Conservation (phyloP, 2,888 invertebrate genomes). For the Nomada fucata region DNA sequence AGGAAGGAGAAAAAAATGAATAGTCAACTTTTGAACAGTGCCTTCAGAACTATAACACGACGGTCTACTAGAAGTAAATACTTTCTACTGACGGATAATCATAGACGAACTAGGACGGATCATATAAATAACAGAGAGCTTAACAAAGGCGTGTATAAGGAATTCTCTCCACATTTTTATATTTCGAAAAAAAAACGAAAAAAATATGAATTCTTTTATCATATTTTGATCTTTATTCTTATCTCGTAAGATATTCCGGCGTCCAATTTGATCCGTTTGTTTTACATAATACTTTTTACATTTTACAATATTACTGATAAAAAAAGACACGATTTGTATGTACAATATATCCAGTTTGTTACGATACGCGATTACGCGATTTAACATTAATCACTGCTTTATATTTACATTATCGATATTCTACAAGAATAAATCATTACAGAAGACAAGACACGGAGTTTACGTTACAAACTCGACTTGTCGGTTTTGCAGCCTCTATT, state of each 20-base stretch:
- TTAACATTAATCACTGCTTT: slow-evolving; percentile 55
- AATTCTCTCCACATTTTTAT: slow-evolving; percentile 59
- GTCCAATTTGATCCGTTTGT: slow-evolving; percentile 45
- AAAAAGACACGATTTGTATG: slow-evolving; percentile 48
- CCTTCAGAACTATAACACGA: slow-evolving; percentile 80
- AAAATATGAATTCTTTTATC: slow-evolving; percentile 40
- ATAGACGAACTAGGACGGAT: slow-evolving; percentile 70
- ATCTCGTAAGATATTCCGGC: slow-evolving; percentile 51
- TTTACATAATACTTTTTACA: slow-evolving; percentile 59
- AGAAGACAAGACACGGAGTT: slow-evolving; percentile 69
- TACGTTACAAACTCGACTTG: slow-evolving; percentile 73
- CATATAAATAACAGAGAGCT: slow-evolving; percentile 71
- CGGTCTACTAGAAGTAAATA: slow-evolving; percentile 77
- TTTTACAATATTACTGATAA: slow-evolving; percentile 55
- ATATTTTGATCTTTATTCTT: slow-evolving; percentile 44
- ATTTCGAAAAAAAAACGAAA: slow-evolving; percentile 23
- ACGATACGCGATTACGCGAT: slow-evolving; percentile 54
- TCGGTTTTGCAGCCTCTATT: slow-evolving; percentile 72
- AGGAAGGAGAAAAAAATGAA: slow-evolving; percentile 53
- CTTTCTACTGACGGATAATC: slow-evolving; percentile 74
- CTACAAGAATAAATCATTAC: slow-evolving; percentile 59
- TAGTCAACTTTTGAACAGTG: slow-evolving; percentile 79
- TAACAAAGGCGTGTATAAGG: slow-evolving; percentile 55
- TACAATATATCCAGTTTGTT: slow-evolving; percentile 53
- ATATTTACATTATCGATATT: slow-evolving; percentile 53